Evolutionary conservation across 2,113 vertebrate genomes (phyloP).

Genomic region (Pao palembangensis): DNA sequence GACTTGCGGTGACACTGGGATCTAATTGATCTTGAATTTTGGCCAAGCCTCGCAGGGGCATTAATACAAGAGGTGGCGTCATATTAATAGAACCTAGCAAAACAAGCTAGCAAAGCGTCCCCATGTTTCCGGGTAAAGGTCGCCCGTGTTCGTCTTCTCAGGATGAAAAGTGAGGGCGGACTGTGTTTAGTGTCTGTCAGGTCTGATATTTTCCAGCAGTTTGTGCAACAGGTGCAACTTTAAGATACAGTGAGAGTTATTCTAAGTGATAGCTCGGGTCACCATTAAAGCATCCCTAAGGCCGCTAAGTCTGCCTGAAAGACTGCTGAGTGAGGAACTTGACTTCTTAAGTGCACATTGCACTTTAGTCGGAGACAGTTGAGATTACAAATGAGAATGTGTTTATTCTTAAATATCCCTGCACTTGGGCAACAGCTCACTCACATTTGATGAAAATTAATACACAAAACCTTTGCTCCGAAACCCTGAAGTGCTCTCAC

Average conservation of each 20-base stretch:
- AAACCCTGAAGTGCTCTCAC: neutral
- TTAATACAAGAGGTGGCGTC: conserved; percentile 7
- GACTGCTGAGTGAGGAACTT: conserved; percentile 31
- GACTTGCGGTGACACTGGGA: conserved; percentile 2
- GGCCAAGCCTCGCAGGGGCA: conserved; percentile 32
- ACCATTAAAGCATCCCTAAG: conserved; percentile 34
- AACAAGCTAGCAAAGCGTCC: conserved; percentile 11
- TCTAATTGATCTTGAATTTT: conserved; percentile 37
- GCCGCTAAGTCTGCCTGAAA: conserved; percentile 19
- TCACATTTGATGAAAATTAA: conserved; percentile 1
- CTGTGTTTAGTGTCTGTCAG: conserved; percentile 48
- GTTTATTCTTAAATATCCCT: conserved; percentile 10
- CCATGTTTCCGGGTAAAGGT: conserved; percentile 41
- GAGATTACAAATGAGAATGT: conserved; percentile 10
- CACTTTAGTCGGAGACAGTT: conserved; percentile 1
- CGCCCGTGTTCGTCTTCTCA: conserved; percentile 7
- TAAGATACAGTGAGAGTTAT: conserved; percentile 39
- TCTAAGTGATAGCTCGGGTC: conserved; percentile 44
- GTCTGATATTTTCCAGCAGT: conserved; percentile 27
- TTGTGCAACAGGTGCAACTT: conserved; percentile 53
- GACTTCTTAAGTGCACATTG: conserved; percentile 25
- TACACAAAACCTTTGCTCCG: neutral
- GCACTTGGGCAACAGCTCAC: neutral
- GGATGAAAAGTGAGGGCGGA: conserved; percentile 21
- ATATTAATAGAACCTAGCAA: conserved; percentile 50